phyloP scores from a whole-genome alignment of 2,888 invertebrate genomes.

The Acholoe squamosa region DNA sequence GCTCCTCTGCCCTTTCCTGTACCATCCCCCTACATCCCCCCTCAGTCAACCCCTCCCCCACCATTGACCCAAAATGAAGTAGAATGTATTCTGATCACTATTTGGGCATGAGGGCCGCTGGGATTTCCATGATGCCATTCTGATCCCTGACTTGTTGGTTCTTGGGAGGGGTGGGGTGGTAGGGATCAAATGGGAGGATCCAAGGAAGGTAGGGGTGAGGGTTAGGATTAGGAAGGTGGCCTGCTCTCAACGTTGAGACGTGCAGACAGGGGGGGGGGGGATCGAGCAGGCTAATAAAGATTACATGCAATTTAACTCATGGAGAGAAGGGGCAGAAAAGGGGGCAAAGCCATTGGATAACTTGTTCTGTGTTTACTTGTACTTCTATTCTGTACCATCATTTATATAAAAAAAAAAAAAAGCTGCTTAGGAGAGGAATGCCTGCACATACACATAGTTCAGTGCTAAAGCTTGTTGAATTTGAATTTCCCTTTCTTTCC shows the following conservation, averaged over 20 bases:
- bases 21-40: background rate
- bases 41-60: background rate
- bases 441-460: too few relatives aligned
- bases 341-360: too few relatives aligned
- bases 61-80: background rate
- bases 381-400: too few relatives aligned
- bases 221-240: background rate
- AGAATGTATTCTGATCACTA: conserved; percentile 37
- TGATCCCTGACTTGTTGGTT: background rate
- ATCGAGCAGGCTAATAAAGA: conserved; percentile 36
- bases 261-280: background rate
- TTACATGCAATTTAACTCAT: conserved; percentile 20
- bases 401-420: too few relatives aligned
- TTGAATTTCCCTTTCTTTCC: too few relatives aligned
- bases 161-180: background rate
- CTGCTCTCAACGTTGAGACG: background rate
- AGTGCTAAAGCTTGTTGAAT: too few relatives aligned
- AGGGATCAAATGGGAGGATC: background rate
- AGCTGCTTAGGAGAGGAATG: too few relatives aligned
- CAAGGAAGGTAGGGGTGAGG: background rate
- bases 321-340: background rate
- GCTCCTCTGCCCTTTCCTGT: background rate
- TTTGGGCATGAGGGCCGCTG: background rate
- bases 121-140: background rate
- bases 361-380: too few relatives aligned